These are phyloP conservation scores for Sarcophaga variegata DNA, from an alignment of 2,888 invertebrate genomes.

Conservation along the genomic window DNA sequence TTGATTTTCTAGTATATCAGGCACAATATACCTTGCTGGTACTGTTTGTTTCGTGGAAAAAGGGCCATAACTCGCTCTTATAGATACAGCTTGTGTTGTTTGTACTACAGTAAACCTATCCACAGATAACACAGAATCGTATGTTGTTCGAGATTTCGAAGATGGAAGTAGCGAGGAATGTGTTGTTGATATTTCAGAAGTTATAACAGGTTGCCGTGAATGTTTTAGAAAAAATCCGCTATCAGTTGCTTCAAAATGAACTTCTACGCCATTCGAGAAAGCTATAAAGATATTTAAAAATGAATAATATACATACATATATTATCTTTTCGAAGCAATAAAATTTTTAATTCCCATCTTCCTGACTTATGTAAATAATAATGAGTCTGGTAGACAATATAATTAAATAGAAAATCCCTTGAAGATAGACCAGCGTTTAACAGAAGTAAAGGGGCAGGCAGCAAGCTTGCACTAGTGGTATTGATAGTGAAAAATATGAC, in stretches of 20 bases:
- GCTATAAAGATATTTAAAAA: conserved; percentile 36
- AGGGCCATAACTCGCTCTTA: conserved; percentile 95
- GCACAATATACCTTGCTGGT: conserved; percentile 92
- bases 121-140: conserved; percentile 89
- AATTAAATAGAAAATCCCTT: too few species aligned
- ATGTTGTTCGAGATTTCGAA: conserved; percentile 71
- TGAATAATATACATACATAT: neutral
- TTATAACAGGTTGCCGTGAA: conserved; percentile 86
- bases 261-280: conserved; percentile 85
- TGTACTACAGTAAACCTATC: conserved; percentile 96
- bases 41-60: conserved; percentile 97
- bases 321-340: too few species aligned
- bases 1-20: conserved; percentile 88
- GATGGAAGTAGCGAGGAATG: conserved; percentile 76
- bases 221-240: conserved; percentile 95
- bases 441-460: too few species aligned
- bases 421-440: too few species aligned
- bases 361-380: too few species aligned
- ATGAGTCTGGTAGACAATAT: too few species aligned
- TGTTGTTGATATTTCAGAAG: conserved; percentile 78
- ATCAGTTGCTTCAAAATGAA: conserved; percentile 95
- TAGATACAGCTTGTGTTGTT: conserved; percentile 94
- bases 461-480: too few species aligned
- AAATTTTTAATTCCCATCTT: too few species aligned
- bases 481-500: too few species aligned